Base-by-base conservation (phyloP, 1,140 invertebrate genomes). In the Drosophila navojoa region DNA sequence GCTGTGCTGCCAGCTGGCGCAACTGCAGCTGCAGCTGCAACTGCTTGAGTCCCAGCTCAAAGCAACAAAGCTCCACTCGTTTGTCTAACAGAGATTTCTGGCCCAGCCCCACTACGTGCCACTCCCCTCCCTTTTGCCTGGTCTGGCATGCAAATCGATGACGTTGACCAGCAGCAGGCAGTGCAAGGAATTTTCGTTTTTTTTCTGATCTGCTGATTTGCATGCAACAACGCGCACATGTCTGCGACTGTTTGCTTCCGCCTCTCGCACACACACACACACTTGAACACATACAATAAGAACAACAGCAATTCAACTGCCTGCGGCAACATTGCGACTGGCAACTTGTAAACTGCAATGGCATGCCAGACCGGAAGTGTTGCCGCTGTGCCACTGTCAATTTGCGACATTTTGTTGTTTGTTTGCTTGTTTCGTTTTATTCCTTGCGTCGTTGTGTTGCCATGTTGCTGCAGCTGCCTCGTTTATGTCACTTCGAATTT, bases 351-450 rank as follows among this genome's bases (percentile, higher is more conserved):
- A 68, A 60, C 63, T 72, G 19, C 64, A 73, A 25, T 73, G 57
- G 57, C 64, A 73, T 69, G 58, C 68, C 57, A 69, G 35, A 69
- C 82, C 82, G 81, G 81, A 86, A 87, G 72, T 86, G 81, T 76
- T 79, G 74, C 74, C 74, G 3, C 59, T 72, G 77, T 75, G 77
- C 81, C 74, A 59, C 50, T 73, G 64, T 80, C 66, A 64, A 77
- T 80, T 86, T 86, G 79, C 68, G 35, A 70, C 67, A 70, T 58
- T 71, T 60, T 72, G 55, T 72, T 53, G 22, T 15, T 29, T 42
- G 47, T 32, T 22, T 22, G 19, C 19, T 22, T 38, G n/a, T 42
- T 52, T 4, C 2, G 5, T 38, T 13, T 49, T 15, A 29, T 19
- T 44, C 19, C 10, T 44, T n/a, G 19, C 6, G 32, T 7, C 32